These are phyloP conservation scores for Caenorhabditis inopinata DNA, from an alignment of 1,140 invertebrate genomes.

Conservation along the genomic window DNA sequence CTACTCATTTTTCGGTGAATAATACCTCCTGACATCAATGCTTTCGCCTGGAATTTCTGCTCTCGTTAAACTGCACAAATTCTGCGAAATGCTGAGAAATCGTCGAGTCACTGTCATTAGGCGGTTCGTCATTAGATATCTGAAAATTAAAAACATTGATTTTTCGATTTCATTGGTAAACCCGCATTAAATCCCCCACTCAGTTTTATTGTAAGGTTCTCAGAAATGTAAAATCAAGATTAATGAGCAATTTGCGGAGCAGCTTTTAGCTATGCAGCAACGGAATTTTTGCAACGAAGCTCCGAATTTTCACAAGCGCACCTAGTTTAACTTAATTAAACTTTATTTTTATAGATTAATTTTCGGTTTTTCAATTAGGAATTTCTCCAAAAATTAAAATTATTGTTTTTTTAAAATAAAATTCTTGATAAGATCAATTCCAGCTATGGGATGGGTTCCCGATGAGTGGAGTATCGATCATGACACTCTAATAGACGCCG, in stretches of 20 bases:
- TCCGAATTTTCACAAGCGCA: neutral
- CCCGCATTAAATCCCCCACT: too few species aligned
- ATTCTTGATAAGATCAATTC: neutral
- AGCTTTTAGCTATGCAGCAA: too few species aligned
- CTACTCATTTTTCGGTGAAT: too few species aligned
- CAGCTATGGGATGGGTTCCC: conserved; percentile 25
- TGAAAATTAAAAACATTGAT: too few species aligned
- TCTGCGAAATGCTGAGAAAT: neutral
- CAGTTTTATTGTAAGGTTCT: neutral
- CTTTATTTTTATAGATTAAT: neutral
- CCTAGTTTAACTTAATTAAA: neutral
- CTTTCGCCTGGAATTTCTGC: neutral
- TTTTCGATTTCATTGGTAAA: too few species aligned
- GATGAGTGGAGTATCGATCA: conserved; percentile 76
- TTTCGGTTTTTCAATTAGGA: neutral
- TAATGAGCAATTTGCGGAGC: too few species aligned
- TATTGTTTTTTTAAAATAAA: neutral
- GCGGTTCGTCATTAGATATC: neutral
- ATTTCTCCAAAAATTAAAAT: too few species aligned
- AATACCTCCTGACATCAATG: neutral
- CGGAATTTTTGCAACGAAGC: neutral
- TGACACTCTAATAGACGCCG: conserved; percentile 91
- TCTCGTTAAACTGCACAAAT: neutral
- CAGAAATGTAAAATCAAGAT: too few species aligned
- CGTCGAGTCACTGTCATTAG: neutral